Base-by-base conservation (phyloP, 2,113 vertebrate genomes). In the Albula goreensis region DNA sequence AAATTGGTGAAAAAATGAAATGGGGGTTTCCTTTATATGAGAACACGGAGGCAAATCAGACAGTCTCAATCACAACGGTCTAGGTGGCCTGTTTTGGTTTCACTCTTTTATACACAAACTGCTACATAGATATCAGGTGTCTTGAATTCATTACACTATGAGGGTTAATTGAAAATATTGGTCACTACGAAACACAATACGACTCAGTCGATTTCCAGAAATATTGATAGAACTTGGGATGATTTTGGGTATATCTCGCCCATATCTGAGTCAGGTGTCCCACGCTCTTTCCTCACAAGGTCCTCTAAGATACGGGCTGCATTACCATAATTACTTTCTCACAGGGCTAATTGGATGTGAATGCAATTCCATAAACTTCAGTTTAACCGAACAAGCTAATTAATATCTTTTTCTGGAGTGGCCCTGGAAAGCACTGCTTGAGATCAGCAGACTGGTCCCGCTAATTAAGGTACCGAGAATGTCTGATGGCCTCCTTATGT, bases 401-500 rank as follows among this genome's bases (percentile, higher is more conserved):
- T 90, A 87, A 93, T 92, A 90, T 80, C 91, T 91, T 86, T 88
- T 87, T 91, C 90, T 90, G 90, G 88, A 89, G 86, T 12, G 11
- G 87, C 89, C 89, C 87, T 90, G 86, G 86, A 88, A 89, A 91
- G 92, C 90, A 93, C 90, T 92, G 89, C 74, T 84, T 84, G 70
- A 86, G 78, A 87, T 87, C 80, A 66, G 87, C 87, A 86, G 84
- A 83, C 82, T n/a, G 56, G 78, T 91, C 90, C 90, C 87, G 87
- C 88, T 92, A 94, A 95, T 94, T 92, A 93, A 93, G 91, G 90
- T 90, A 91, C 91, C 80, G 87, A 93, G 90, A 88, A 90, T 22
- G 79, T n/a, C 78, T 50, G 85, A 84, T 82, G 60, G 52, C 57
- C 83, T 56, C 82, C 81, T 19, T 80, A 6, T 80, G 50, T 80